Percentiles rank a stretch among this genome's conserved stretches.
Evolutionary conservation across 2,888 invertebrate species (phyloP).

Genomic region (Neria commutata): DNA sequence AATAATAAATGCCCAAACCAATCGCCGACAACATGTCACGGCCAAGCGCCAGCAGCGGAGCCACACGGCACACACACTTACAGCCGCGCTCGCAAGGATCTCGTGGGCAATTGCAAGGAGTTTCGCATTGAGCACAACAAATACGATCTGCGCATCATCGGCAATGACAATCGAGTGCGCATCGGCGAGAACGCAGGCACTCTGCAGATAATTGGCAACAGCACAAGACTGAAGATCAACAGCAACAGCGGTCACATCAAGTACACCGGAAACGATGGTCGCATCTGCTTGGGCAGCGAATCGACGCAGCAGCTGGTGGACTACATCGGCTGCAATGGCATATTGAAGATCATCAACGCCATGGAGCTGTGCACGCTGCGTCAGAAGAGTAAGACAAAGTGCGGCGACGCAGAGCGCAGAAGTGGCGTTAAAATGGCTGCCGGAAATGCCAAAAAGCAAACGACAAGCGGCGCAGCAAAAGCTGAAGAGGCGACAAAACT

Average conservation of each 20-base stretch:
- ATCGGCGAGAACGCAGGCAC: slow-evolving; percentile 51
- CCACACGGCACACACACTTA: neutral
- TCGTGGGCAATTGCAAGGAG: slow-evolving; percentile 58
- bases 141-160: slow-evolving; percentile 54
- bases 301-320: slow-evolving; percentile 54
- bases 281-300: slow-evolving; percentile 54
- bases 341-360: slow-evolving; percentile 54
- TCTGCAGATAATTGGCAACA: slow-evolving; percentile 56
- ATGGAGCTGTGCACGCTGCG: slow-evolving; percentile 31
- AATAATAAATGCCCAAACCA: neutral
- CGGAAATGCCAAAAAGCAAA: slow-evolving; percentile 17
- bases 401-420: neutral
- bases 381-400: slow-evolving; percentile 7
- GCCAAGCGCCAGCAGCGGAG: neutral
- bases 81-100: slow-evolving; percentile 35
- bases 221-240: slow-evolving; percentile 54
- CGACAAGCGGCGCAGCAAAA: neutral
- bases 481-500: no score
- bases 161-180: slow-evolving; percentile 59
- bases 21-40: neutral
- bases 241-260: slow-evolving; percentile 51
- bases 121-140: slow-evolving; percentile 55
- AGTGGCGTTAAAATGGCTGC: slow-evolving; percentile 1
- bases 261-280: slow-evolving; percentile 59
- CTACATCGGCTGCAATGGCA: slow-evolving; percentile 58